These are phyloP conservation scores for Drosophila rhopaloa DNA, from an alignment of 1,140 invertebrate genomes.

Conservation along the genomic window DNA sequence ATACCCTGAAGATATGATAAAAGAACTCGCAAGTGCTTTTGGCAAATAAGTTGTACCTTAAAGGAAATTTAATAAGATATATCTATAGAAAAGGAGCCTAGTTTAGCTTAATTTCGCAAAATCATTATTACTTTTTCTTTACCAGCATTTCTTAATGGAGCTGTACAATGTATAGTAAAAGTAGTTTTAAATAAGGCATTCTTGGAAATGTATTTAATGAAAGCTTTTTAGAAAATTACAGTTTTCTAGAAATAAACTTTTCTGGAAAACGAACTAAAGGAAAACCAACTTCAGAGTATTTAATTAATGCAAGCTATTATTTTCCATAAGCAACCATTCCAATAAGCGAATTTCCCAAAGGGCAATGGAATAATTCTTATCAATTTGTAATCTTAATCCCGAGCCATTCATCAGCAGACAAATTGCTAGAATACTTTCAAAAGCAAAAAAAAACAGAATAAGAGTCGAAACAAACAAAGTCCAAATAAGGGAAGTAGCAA, in stretches of 20 bases:
- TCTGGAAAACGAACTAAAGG: no score
- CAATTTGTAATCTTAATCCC: constrained; percentile 50
- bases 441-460: constrained; percentile 45
- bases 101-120: no score
- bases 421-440: constrained; percentile 8
- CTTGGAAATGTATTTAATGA: no score
- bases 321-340: neutral
- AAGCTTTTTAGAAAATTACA: no score
- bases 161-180: no score
- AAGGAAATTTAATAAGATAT: no score
- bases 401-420: constrained; percentile 37
- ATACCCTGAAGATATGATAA: neutral
- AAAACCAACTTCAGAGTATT: neutral
- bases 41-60: neutral
- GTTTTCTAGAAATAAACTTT: no score
- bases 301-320: neutral
- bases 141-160: no score
- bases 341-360: constrained; percentile 23
- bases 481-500: constrained; percentile 20
- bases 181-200: no score
- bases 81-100: no score
- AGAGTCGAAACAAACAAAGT: constrained; percentile 29
- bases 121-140: no score
- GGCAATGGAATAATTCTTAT: constrained; percentile 37
- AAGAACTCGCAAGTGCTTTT: neutral